phyloP scores from a whole-genome alignment of 2,113 vertebrate genomes.

The Vidua macroura region DNA sequence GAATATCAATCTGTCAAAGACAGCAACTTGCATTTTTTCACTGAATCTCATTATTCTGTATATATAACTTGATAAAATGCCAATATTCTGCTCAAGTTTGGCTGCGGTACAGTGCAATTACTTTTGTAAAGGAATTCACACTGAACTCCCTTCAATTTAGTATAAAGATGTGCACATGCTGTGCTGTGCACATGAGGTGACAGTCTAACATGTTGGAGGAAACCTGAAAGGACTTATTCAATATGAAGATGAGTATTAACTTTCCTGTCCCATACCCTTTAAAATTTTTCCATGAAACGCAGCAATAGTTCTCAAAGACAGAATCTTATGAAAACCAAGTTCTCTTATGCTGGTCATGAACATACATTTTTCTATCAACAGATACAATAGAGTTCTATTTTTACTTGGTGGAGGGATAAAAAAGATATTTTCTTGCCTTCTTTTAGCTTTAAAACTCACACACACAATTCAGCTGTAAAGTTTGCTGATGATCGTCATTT shows the following conservation, averaged over 20 bases:
- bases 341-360: background rate
- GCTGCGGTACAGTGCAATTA: background rate
- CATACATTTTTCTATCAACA: background rate
- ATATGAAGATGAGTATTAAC: background rate
- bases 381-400: background rate
- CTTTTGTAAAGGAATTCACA: background rate
- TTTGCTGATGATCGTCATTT: background rate
- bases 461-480: background rate
- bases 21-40: background rate
- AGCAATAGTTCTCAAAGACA: background rate
- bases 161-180: background rate
- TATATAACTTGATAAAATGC: background rate
- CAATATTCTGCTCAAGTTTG: background rate
- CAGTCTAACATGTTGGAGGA: background rate
- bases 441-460: background rate
- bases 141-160: background rate
- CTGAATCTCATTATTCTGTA: conserved; percentile 6
- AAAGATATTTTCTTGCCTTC: background rate
- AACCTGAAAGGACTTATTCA: background rate
- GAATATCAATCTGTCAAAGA: background rate
- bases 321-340: background rate
- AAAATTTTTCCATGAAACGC: background rate
- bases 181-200: background rate
- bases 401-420: background rate
- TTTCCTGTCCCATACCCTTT: background rate